Evolutionary conservation across 2,797 vertebrate species (phyloP).

Genomic region (Pitangus sulphuratus): DNA sequence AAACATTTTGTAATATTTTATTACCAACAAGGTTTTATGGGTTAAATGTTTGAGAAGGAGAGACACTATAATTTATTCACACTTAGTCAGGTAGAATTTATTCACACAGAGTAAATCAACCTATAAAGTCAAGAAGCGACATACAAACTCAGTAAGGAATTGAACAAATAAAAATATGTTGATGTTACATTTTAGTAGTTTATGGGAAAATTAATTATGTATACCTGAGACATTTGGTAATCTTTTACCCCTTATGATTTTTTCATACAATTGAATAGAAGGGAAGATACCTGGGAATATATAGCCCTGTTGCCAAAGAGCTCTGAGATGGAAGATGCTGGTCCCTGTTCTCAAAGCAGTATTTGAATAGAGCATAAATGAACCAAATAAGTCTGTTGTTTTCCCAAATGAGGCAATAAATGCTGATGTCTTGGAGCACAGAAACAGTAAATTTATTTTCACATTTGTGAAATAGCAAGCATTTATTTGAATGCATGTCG

Average conservation of each 20-base stretch:
- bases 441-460: conserved; percentile 55
- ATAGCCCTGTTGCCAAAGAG: background rate
- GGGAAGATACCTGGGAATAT: background rate
- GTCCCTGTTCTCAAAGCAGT: background rate
- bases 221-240: background rate
- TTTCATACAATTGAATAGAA: background rate
- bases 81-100: conserved; percentile 44
- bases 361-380: conserved; percentile 29
- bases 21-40: conserved; percentile 34
- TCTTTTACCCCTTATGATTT: background rate
- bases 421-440: conserved; percentile 20
- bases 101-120: conserved; percentile 55
- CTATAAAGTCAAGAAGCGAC: conserved; percentile 50
- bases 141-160: background rate
- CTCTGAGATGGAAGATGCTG: background rate
- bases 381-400: conserved; percentile 3
- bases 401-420: conserved; percentile 42
- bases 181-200: background rate
- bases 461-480: conserved; percentile 37
- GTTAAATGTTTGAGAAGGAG: conserved; percentile 61
- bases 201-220: background rate
- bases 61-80: background rate
- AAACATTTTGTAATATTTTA: conserved; percentile 50
- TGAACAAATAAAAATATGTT: background rate
- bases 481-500: conserved; percentile 7